These are phyloP conservation scores for Corapipo altera DNA, from an alignment of 2,113 vertebrate genomes.

Conservation along the genomic window DNA sequence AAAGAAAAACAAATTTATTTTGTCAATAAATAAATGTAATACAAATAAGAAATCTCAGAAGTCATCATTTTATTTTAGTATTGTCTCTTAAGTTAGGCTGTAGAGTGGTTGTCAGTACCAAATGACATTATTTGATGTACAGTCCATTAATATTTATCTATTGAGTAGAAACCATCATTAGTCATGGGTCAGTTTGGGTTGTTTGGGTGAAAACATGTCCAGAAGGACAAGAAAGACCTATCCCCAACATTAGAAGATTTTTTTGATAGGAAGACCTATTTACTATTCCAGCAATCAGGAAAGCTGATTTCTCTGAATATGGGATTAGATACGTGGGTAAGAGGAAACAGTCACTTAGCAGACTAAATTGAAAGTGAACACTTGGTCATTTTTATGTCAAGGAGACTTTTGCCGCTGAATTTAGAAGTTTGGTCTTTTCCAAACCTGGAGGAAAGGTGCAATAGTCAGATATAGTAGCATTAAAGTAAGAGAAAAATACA, in stretches of 20 bases:
- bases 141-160: neutral
- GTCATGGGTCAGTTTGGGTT: neutral
- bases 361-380: neutral
- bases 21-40: neutral
- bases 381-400: neutral
- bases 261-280: neutral
- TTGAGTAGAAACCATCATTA: neutral
- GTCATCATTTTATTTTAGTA: neutral
- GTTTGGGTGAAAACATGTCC: neutral
- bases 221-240: neutral
- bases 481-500: neutral
- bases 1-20: neutral
- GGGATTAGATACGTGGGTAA: neutral
- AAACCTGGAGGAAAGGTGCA: neutral
- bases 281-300: neutral
- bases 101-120: neutral
- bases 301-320: neutral
- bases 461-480: neutral
- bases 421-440: neutral
- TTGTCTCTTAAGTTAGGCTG: neutral
- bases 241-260: neutral
- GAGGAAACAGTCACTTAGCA: neutral
- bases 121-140: neutral
- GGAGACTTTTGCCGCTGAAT: neutral
- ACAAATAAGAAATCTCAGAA: neutral